Percentiles rank a stretch among this genome's conserved stretches.
phyloP scores from a whole-genome alignment of 2,113 vertebrate genomes.

The Strix aluco region DNA sequence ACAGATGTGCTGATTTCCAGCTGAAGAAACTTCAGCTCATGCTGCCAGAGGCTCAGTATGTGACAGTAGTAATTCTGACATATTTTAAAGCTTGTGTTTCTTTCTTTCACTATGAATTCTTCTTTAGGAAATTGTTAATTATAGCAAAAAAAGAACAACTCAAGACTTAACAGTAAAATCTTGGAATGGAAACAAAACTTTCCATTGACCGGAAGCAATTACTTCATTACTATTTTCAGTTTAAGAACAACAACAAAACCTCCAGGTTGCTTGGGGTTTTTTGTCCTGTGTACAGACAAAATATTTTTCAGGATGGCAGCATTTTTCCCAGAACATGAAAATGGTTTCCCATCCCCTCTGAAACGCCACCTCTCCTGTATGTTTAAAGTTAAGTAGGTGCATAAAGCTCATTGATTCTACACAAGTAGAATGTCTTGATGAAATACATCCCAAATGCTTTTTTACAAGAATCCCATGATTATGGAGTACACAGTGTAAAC shows the following conservation, averaged over 20 bases:
- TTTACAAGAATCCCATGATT: not conserved
- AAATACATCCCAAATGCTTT: not conserved
- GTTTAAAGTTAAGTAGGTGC: not conserved
- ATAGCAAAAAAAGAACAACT: not conserved
- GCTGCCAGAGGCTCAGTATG: not conserved
- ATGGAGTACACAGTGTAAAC: not conserved
- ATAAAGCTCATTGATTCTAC: not conserved
- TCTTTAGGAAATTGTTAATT: not conserved
- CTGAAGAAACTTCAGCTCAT: not conserved
- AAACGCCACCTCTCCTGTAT: not conserved
- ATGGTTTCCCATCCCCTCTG: not conserved
- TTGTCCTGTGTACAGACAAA: not conserved
- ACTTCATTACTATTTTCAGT: not conserved
- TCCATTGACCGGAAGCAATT: not conserved
- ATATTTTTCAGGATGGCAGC: not conserved
- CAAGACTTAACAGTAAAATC: not conserved
- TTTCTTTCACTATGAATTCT: not conserved
- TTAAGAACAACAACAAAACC: not conserved
- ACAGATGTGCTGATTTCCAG: not conserved
- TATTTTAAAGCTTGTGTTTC: not conserved
- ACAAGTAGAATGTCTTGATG: not conserved
- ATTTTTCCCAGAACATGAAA: not conserved
- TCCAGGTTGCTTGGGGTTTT: not conserved
- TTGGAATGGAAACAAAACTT: not conserved
- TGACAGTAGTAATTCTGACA: not conserved